Evolutionary conservation across 2,797 vertebrate species (phyloP).

Genomic region (Hyperoplus lanceolatus): DNA sequence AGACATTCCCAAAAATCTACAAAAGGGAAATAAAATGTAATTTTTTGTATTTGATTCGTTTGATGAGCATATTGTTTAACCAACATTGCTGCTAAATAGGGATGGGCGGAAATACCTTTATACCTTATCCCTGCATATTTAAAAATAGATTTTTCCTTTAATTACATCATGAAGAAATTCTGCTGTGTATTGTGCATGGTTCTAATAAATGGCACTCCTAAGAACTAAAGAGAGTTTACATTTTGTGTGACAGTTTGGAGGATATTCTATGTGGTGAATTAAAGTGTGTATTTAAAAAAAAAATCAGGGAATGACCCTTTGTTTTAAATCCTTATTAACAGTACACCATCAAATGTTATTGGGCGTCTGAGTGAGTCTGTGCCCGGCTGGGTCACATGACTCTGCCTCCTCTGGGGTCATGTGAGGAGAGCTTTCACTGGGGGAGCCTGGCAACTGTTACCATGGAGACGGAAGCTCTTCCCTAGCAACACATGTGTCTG

Average conservation of each 20-base stretch:
- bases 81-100: no score
- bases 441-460: slow-evolving; percentile 76
- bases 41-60: neutral
- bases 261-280: no score
- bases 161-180: no score
- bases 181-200: no score
- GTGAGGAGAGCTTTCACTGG: slow-evolving; percentile 75
- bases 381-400: slow-evolving; percentile 72
- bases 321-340: neutral
- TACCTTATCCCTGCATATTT: no score
- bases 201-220: no score
- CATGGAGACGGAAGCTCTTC: slow-evolving; percentile 82
- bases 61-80: no score
- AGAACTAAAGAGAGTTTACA: no score
- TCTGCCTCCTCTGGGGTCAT: slow-evolving; percentile 75
- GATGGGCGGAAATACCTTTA: no score
- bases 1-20: neutral
- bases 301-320: neutral
- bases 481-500: slow-evolving; percentile 75
- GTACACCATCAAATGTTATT: neutral
- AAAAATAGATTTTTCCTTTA: no score
- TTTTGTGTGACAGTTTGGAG: no score
- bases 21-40: neutral
- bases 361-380: slow-evolving; percentile 18
- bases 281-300: no score